Evolutionary conservation across 2,888 invertebrate species (phyloP), one percentile per base, ranked within the genome.

Genomic region (Muschampia plurimacula): DNA sequence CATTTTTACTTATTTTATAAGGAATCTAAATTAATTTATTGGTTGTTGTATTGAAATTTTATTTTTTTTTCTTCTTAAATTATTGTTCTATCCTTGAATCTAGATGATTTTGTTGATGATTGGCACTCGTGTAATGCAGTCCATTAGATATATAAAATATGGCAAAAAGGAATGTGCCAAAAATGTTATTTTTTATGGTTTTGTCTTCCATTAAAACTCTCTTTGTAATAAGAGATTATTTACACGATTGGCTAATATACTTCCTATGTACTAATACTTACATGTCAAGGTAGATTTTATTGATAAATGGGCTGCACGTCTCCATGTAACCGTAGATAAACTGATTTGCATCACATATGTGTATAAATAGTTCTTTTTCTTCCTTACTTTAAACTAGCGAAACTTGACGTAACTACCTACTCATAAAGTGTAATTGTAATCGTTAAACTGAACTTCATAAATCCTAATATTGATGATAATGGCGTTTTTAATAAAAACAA

Each of bases 401-500:
- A 90, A 89, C 89, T 91, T 92, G 90, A 90, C 89, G 82, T 93
- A 92, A 92, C 88, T 93, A 93, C 92, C 88, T 93, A 93, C 92
- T 92, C 93, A 90, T 94, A 91, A 92, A 90, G 86, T 86, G 85
- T 88, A 90, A 89, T 87, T 93, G 93, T 94, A 93, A 93, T 92
- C 92, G 93, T 93, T 93, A 93, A 92, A 93, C 93, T 86, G 92
- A 92, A 92, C 92, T 93, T 93, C 94, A 92, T 93, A 93, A 93
- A 92, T 94, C 94, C 93, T 94, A 93, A 94, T 93, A 94, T 91
- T 93, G 93, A 94, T 92, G 89, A 93, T 93, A 92, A 94, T 93
- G 93, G 93, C 93, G 94, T 93, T 94, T 94, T 94, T 93, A 94
- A 93, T 93, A 94, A 94, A 91, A 94, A 93, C 89, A 93, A 91